Evolutionary conservation across 2,797 vertebrate species (phyloP), one percentile per base, ranked within the genome.

Genomic region (Pyrrhura leucotis): DNA sequence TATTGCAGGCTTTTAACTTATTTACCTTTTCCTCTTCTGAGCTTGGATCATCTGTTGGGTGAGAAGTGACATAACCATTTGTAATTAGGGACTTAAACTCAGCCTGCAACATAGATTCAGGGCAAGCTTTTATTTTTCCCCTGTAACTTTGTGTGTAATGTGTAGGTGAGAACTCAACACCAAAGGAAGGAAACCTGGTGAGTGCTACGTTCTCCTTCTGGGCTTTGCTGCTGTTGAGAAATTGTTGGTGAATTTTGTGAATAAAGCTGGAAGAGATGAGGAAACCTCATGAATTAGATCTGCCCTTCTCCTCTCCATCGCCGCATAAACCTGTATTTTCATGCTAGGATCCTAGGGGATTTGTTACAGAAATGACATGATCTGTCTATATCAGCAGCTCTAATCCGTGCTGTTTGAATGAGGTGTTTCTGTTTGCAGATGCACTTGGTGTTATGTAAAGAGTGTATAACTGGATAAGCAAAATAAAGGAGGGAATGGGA

Each of bases 361-460:
- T 83, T 93, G 29, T 67, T 37, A 37, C 65, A 74, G 85, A 84
- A 94, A 62, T 40, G 33, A 39, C 33, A 4, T 47, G n/a, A 51
- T 72, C 62, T 65, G 5, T 78, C 76, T 85, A 0, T 63, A 74
- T 75, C 11, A 14, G 76, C 75, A 84, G 45, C 62, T 90, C n/a
- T 78, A 26, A 75, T 92, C 42, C 81, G 35, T 90, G 39, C 50
- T 68, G 83, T 88, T 80, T 88, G 73, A 61, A 62, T 0, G 2
- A 56, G 75, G 44, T 93, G 73, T 88, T 95, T 26, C 82, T 88
- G 79, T 78, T 92, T 78, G 82, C 73, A 88, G 58, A 78, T 50
- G 42, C 42, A 37, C 50, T 86, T 62, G 33, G 5, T 54, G 7
- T 89, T 93, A 86, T 1, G 18, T 94, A 92, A 92, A 91, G 76